Conservation (phyloP, 1,140 invertebrate genomes). For the Grapholita molesta region DNA sequence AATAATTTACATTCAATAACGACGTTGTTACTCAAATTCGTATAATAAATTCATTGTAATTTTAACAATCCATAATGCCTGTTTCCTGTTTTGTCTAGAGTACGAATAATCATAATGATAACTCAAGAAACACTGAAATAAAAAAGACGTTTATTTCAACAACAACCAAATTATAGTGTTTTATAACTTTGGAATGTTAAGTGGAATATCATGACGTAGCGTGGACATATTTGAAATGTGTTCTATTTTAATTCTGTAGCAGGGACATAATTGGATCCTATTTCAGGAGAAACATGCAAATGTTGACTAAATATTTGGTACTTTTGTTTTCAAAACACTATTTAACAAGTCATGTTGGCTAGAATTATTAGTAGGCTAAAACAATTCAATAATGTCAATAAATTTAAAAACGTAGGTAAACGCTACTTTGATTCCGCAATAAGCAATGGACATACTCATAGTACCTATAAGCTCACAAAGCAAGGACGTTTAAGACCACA, state of each 20-base stretch:
- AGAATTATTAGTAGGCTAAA: too few species aligned
- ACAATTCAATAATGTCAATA: too few species aligned
- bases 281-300: not conserved
- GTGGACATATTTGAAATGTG: not conserved
- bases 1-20: too few species aligned
- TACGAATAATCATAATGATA: not conserved
- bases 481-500: constrained; percentile 1
- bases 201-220: not conserved
- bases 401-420: too few species aligned
- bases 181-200: constrained; percentile 6
- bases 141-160: not conserved
- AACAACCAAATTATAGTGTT: not conserved
- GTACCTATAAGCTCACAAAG: too few species aligned
- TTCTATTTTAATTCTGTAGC: not conserved
- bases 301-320: not conserved
- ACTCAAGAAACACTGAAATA: not conserved
- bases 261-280: not conserved
- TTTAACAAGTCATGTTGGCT: not conserved
- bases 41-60: not conserved
- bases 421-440: too few species aligned
- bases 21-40: not conserved
- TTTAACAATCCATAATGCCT: not conserved
- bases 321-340: not conserved
- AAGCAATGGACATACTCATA: too few species aligned
- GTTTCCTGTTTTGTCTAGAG: not conserved